Base-by-base conservation (phyloP, 2,888 invertebrate genomes). In the Lepidonotus clava region DNA sequence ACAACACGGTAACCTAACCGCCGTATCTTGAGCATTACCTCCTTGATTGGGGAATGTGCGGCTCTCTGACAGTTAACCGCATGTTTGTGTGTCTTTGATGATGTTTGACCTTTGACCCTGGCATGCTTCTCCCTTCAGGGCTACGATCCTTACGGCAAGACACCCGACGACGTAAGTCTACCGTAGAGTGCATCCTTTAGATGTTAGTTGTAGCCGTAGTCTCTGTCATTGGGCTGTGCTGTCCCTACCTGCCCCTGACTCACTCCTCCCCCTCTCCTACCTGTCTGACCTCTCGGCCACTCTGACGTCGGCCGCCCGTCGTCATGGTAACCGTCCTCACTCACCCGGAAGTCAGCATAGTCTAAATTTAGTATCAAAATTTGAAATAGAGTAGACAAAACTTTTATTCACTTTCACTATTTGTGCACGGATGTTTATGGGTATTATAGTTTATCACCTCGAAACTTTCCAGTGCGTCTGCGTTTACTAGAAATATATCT, bases 131-230 rank as follows among this genome's bases (percentile, higher is more conserved):
- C 40, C 80, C 51, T 41, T 34, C 51, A 80, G 80, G 46, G 46
- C 28, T 80, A 80, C 80, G 80, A 80, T 80, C 80, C 80, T 46
- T 80, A 80, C 24, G 80, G 80, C 41, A 80, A 40, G 80, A 32
- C 41, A 18, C 80, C 41, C n/a, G 51, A 80, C 28, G 80, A 80
- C 34, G 80, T 80, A 80, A 80, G 80, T 80, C 80, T 41, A 51
- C 38, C 34, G 6, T 21, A 56, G 11, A 56, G 56, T 56, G n/a
- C 56, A 21, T 8, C n/a, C 11, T 14, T 56, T 8, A 21, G 14
- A 18, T 56, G n/a, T 66, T 14, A 32, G 14, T 32, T 21, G 36
- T 71, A 71, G 71, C 5, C 4, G 11, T 71, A 71, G 38, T 11
- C 71, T n/a, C n/a, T n/a, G n/a, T n/a, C n/a, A n/a, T 21, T 71